Base-by-base conservation (phyloP, 2,888 invertebrate species). In the Erebia epiphron region DNA sequence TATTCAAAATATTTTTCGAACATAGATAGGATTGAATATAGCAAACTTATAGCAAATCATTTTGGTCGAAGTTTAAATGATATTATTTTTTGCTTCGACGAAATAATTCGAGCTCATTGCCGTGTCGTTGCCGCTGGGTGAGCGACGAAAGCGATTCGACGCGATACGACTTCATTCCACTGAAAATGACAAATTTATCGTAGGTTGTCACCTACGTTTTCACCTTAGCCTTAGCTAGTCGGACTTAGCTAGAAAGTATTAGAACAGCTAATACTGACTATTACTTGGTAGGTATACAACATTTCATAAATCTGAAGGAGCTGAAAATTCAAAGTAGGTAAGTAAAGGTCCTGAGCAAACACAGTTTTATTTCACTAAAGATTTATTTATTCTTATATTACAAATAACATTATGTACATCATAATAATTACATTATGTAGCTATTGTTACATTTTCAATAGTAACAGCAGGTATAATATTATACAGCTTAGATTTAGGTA, bases 391-490 rank as follows among this genome's bases (percentile, higher is more conserved):
- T 86, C 86, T 90, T 91, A 91, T 86, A 87, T 86, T 91, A 92
- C 90, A 90, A 88, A 89, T 92, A 90, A 91, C 89, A 83, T 88
- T 93, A 92, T 92, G 85, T 92, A 92, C 92, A 92, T 79, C 79
- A 79, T 80, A 80, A 80, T 84, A 83, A 84, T 85, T 85, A 86
- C 85, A 86, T 80, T 80, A 57, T 2, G 7, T 43, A 61, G 43
- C 18, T 81, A 79, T 80, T 83, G 82, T 83, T 82, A 86, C 83
- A 83, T 80, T 81, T 77, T 80, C 81, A 82, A 80, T 78, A 79
- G 79, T 82, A 83, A 82, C 74, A 73, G 72, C 75, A 67, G 57
- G 49, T 67, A 72, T 74, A 64, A 73, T 77, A 78, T 74, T 35
- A 77, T 71, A 69, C 75, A 69, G 61, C 73, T 75, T 75, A 76